Evolutionary conservation across 2,797 vertebrate genomes (phyloP).

Genomic region (Paratrypauchen microcephalus): DNA sequence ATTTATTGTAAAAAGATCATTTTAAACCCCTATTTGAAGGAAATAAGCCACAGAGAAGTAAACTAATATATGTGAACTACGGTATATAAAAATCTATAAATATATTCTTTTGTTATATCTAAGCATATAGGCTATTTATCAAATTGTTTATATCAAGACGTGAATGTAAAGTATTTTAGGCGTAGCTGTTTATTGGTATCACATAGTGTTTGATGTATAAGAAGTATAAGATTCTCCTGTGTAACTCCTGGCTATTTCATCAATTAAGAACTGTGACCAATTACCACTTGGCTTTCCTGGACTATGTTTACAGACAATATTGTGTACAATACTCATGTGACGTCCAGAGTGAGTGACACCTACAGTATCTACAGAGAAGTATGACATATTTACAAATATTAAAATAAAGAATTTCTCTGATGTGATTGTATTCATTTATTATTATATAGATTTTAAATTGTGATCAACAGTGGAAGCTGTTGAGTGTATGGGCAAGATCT

Average conservation of each 20-base stretch:
- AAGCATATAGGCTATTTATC: slow-evolving; percentile 81
- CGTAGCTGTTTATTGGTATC: slow-evolving; percentile 78
- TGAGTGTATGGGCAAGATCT: neutral
- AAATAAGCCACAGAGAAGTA: slow-evolving; percentile 70
- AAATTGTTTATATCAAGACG: slow-evolving; percentile 83
- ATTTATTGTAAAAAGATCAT: slow-evolving; percentile 63
- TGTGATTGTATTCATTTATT: neutral
- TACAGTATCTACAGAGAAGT: slow-evolving; percentile 73
- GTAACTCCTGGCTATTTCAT: slow-evolving; percentile 65
- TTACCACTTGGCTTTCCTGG: slow-evolving; percentile 63
- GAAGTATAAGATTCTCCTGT: slow-evolving; percentile 72
- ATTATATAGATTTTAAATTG: neutral
- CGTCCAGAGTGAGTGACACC: slow-evolving; percentile 82
- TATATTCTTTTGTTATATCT: slow-evolving; percentile 85
- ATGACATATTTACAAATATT: slow-evolving; percentile 82
- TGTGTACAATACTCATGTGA: slow-evolving; percentile 78
- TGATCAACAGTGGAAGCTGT: neutral
- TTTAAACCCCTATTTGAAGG: slow-evolving; percentile 57
- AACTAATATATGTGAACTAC: slow-evolving; percentile 62
- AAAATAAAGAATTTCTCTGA: slow-evolving; percentile 79
- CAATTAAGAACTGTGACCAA: slow-evolving; percentile 58
- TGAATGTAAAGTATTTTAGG: slow-evolving; percentile 85
- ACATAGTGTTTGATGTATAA: slow-evolving; percentile 84
- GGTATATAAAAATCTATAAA: slow-evolving; percentile 68
- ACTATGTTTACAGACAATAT: slow-evolving; percentile 78